Base-by-base conservation (phyloP, 2,113 vertebrate genomes). In the Oreocharis arfaki region DNA sequence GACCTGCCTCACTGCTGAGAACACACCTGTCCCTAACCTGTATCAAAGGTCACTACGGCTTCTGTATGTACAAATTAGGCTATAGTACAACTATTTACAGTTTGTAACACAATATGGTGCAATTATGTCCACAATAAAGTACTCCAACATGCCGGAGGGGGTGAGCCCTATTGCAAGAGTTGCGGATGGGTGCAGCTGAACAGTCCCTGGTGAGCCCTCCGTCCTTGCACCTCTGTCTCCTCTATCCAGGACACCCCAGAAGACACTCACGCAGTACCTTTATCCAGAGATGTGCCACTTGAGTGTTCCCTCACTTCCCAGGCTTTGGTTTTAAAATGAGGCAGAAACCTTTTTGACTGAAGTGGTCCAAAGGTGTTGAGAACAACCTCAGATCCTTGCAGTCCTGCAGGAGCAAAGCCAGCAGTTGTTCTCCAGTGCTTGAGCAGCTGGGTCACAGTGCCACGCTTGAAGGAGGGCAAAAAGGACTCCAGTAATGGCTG, bases 1-100 rank as follows among this genome's bases (percentile, higher is more conserved):
- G 93, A 88, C 89, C 82, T 92, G 95, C 97, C 97, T 88, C 77
- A 18, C 94, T 96, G 95, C 96, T n/a, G 87, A 85, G 83, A 97
- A 96, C 96, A 96, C 95, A 95, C 96, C 96, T 96, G 96, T 87
- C 97, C 95, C 96, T 97, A 97, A 97, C 95, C 98, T 78, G 64
- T 97, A 97, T 84, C 97, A 93, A 97, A 97, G 96, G 94, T 98
- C 97, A 96, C 94, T 96, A 95, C 87, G 24, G 94, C 96, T 97
- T 71, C 93, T 56, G 35, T 77, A 94, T 89, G 85, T 97, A 98
- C 96, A 92, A 89, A 85, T 78, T 65, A 49, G 78, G 33, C 81
- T 89, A 94, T 81, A 91, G 84, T 79, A 97, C 89, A 95, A 41
- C 35, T 97, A 85, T 96, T 95, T 97, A 98, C 91, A 97, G 79